Evolutionary conservation across 2,797 vertebrate species (phyloP).

Genomic region (Alauda arvensis): DNA sequence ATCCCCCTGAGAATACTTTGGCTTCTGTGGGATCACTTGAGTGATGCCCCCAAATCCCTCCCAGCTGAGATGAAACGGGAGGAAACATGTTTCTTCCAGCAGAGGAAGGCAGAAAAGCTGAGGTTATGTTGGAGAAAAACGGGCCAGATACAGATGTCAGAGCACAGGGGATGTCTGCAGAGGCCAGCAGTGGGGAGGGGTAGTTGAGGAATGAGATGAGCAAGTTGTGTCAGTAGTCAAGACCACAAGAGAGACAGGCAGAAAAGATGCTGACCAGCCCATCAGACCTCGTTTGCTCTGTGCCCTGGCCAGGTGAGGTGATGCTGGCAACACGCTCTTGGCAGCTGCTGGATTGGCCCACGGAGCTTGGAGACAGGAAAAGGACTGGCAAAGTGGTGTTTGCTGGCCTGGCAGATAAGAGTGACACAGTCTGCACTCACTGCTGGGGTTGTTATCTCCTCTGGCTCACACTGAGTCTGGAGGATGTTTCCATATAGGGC

Average conservation of each 20-base stretch:
- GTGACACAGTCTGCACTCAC: fast-evolving
- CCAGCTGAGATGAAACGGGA: fast-evolving
- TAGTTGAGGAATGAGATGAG: neutral
- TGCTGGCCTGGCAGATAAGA: neutral
- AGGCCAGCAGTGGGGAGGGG: neutral
- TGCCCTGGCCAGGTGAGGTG: neutral
- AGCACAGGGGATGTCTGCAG: neutral
- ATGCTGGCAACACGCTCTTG: neutral
- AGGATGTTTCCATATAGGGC: neutral
- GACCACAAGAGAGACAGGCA: neutral
- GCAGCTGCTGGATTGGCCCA: neutral
- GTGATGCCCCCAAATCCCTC: neutral
- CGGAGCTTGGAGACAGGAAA: neutral
- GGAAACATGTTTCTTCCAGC: neutral
- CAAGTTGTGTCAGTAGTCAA: neutral
- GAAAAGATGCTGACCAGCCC: neutral
- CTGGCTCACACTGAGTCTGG: neutral
- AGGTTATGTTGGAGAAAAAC: neutral
- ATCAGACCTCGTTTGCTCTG: neutral
- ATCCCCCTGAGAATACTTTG: neutral
- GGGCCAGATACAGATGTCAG: neutral
- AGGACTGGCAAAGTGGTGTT: neutral
- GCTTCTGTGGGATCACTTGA: neutral
- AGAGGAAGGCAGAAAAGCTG: neutral
- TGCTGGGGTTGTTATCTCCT: neutral